These are phyloP conservation scores for Unio pictorum DNA, from an alignment of 2,888 invertebrate species.

Conservation along the genomic window DNA sequence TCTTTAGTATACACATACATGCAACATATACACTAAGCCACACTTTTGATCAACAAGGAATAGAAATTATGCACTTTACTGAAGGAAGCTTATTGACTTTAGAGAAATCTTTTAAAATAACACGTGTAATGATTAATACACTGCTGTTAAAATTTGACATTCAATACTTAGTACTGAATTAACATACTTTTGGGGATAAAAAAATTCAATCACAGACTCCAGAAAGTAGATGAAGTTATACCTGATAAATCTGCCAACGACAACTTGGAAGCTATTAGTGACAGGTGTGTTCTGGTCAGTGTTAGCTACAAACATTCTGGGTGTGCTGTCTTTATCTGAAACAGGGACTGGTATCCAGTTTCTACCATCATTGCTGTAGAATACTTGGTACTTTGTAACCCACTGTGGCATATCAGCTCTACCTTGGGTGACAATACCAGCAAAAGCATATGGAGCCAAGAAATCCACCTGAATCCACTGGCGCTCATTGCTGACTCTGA, in stretches of 20 bases:
- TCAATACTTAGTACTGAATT: too few species aligned
- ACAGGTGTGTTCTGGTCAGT: slow-evolving; percentile 39
- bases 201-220: background rate
- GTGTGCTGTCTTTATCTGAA: slow-evolving; percentile 32
- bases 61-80: too few species aligned
- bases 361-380: slow-evolving; percentile 51
- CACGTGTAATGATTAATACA: too few species aligned
- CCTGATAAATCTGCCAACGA: slow-evolving; percentile 49
- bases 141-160: too few species aligned
- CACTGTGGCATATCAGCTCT: slow-evolving; percentile 34
- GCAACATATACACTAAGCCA: too few species aligned
- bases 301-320: slow-evolving; percentile 42
- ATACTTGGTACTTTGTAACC: slow-evolving; percentile 47
- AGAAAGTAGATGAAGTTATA: slow-evolving; percentile 5
- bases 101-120: too few species aligned
- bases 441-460: slow-evolving; percentile 36
- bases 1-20: too few species aligned
- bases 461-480: slow-evolving; percentile 53
- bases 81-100: too few species aligned
- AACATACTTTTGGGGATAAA: background rate
- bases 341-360: slow-evolving; percentile 36
- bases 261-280: slow-evolving; percentile 38
- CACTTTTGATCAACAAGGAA: too few species aligned
- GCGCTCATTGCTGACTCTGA: slow-evolving; percentile 35
- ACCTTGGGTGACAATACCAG: slow-evolving; percentile 48